Evolutionary conservation across 2,888 invertebrate genomes (phyloP).

Genomic region (Polietes domitor): DNA sequence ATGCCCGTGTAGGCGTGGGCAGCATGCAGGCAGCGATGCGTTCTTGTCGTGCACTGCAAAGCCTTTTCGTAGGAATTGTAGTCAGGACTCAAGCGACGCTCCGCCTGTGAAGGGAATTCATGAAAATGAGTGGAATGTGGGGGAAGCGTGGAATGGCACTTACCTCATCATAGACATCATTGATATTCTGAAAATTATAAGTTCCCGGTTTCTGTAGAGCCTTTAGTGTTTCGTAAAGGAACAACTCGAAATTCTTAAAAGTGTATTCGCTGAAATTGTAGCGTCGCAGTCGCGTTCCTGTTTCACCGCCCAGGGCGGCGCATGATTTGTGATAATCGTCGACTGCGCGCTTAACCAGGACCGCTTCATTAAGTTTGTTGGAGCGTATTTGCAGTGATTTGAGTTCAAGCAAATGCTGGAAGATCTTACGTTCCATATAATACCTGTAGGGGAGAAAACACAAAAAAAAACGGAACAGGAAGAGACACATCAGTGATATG

Average conservation of each 20-base stretch:
- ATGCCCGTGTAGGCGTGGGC: slow-evolving; percentile 93
- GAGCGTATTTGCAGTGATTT: slow-evolving; percentile 96
- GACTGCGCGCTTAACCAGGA: slow-evolving; percentile 92
- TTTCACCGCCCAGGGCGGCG: slow-evolving; percentile 83
- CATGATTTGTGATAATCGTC: slow-evolving; percentile 91
- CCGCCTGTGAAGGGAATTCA: slow-evolving; percentile 75
- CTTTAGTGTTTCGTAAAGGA: slow-evolving; percentile 92
- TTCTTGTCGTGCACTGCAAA: slow-evolving; percentile 91
- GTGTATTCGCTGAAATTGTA: slow-evolving; percentile 86
- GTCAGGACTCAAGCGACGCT: slow-evolving; percentile 81
- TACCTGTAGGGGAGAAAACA: slow-evolving; percentile 83
- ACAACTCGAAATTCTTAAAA: slow-evolving; percentile 91
- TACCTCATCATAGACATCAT: slow-evolving; percentile 85
- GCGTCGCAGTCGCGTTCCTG: slow-evolving; percentile 82
- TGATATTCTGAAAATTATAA: slow-evolving; percentile 84
- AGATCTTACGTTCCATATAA: slow-evolving; percentile 94
- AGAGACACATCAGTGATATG: slow-evolving; percentile 37
- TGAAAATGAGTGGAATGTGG: background rate
- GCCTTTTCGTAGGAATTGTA: slow-evolving; percentile 85
- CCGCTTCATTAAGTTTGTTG: slow-evolving; percentile 92
- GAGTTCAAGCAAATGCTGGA: slow-evolving; percentile 94
- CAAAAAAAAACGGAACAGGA: slow-evolving; percentile 23
- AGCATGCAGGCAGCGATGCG: slow-evolving; percentile 94
- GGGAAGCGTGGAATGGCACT: slow-evolving; percentile 70
- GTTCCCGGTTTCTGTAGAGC: slow-evolving; percentile 88